Evolutionary conservation across 1,140 invertebrate species (phyloP).

Genomic region (Papilio xuthus): DNA sequence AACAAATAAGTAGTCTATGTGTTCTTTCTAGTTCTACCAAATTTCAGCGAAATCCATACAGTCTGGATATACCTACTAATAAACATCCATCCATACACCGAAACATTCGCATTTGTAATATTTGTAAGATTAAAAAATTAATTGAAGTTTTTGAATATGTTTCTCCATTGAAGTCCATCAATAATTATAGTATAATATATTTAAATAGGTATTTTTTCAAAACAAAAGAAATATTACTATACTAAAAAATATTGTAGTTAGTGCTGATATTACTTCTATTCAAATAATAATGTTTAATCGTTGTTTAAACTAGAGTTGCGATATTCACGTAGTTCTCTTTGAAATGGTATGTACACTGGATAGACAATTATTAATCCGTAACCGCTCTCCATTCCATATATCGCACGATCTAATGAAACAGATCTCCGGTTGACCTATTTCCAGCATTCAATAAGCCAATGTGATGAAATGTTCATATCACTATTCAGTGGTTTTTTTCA

Average conservation of each 20-base stretch:
- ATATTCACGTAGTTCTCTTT: neutral
- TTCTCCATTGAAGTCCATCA: too few species aligned
- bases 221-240: neutral
- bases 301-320: conserved; percentile 7
- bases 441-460: conserved; percentile 33
- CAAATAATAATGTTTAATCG: conserved; percentile 5
- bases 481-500: conserved; percentile 23
- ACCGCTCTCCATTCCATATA: conserved; percentile 31
- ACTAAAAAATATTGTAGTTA: neutral
- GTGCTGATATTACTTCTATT: neutral
- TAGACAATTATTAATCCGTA: conserved; percentile 35
- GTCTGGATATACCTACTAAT: too few species aligned
- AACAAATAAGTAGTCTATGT: too few species aligned
- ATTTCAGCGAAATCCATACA: too few species aligned
- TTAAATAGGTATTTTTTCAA: neutral
- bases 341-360: conserved; percentile 10
- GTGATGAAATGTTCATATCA: conserved; percentile 36
- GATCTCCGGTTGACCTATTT: conserved; percentile 34
- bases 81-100: too few species aligned
- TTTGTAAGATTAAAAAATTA: too few species aligned
- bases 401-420: conserved; percentile 25
- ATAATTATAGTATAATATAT: too few species aligned
- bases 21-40: too few species aligned
- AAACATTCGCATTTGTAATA: too few species aligned
- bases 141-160: too few species aligned